Base-by-base conservation (phyloP, 1,140 invertebrate species). In the Hormaphis cornu region DNA sequence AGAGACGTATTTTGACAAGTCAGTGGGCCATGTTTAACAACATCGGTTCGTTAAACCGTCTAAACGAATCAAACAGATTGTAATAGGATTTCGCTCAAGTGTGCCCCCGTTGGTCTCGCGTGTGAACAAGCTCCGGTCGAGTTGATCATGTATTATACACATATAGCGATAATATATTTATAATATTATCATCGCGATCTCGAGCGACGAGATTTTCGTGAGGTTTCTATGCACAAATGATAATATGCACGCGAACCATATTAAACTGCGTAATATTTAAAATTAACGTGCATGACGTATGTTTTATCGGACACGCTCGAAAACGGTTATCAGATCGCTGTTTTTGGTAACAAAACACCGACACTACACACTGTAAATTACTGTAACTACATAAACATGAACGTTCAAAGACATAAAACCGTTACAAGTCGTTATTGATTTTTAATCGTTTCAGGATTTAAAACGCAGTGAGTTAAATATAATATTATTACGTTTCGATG, bases 1-100 rank as follows among this genome's bases (percentile, higher is more conserved):
- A n/a, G n/a, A n/a, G n/a, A n/a, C n/a, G 20, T 63, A 46, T 46
- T 44, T 63, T 46, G 58, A 37, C 56, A 42, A 40, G 56, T 37
- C 54, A 14, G 37, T 7, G 7, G 6, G 18, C 54, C 54, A 24
- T 26, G 37, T 40, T 14, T 8, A 7, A 8, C 7, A 26, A 22
- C 35, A 20, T 58, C 18, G 6, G 54, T 42, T 20, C 37, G 8
- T 59, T 59, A 40, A 1, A 14, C 56, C 20, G 33, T 10, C 16
- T 8, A 42, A 42, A 59, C 42, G 42, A 59, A 59, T 59, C 56
- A 59, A 59, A 42, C 37, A 5, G 22, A 8, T 3, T 8, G 2
- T 40, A n/a, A n/a, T 26, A 40, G 20, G 12, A 59, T 24, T 58
- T 59, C 14, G 56, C 35, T 18, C n/a, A 48, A 14, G 12, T 5